Conservation (phyloP, 2,797 vertebrate species). For the Myripristis jacobus region DNA sequence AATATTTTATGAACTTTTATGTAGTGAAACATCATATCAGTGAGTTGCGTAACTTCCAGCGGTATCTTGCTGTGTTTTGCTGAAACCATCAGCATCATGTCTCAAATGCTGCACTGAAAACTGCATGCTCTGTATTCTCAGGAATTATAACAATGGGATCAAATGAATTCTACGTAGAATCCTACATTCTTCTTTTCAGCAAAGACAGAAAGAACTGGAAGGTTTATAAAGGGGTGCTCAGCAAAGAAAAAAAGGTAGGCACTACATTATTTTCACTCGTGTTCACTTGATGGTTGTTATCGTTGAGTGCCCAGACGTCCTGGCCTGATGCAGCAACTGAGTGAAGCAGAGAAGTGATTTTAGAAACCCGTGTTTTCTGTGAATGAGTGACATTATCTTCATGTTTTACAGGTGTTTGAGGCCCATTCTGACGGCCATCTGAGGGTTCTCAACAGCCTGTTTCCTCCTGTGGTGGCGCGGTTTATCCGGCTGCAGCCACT, state of each 20-base stretch:
- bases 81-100: neutral
- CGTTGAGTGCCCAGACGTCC: neutral
- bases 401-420: conserved; percentile 83
- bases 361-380: conserved; percentile 19
- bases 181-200: conserved; percentile 84
- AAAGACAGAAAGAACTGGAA: conserved; percentile 88
- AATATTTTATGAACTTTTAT: neutral
- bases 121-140: conserved; percentile 51
- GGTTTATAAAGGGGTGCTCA: conserved; percentile 79
- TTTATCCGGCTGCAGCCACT: conserved; percentile 83
- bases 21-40: no score
- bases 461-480: conserved; percentile 84
- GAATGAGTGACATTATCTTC: conserved; percentile 28
- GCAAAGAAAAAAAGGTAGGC: conserved; percentile 85
- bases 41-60: neutral
- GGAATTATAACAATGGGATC: conserved; percentile 87
- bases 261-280: neutral
- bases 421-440: conserved; percentile 80
- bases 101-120: neutral
- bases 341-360: neutral
- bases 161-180: conserved; percentile 76
- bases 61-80: neutral
- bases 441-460: conserved; percentile 84
- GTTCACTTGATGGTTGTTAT: neutral
- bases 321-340: neutral